phyloP scores from a whole-genome alignment of 2,113 vertebrate genomes.

The Leptobrachium leishanense region DNA sequence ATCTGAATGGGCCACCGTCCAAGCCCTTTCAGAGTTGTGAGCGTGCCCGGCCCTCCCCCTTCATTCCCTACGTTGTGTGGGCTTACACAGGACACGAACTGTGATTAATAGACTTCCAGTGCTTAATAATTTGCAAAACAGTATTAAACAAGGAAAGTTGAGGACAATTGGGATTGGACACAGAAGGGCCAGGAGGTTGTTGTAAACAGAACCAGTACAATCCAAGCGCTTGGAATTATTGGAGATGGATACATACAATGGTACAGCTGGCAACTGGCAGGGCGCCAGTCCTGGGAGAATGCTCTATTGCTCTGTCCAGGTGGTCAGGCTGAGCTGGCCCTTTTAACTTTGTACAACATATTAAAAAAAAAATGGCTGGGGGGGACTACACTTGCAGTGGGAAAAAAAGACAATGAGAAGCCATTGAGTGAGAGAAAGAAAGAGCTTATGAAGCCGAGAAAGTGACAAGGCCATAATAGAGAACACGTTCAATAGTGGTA shows the following conservation, averaged over 20 bases:
- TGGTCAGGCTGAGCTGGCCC: constrained; percentile 77
- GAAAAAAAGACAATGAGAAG: constrained; percentile 77
- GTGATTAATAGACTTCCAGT: constrained; percentile 88
- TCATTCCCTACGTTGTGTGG: constrained; percentile 80
- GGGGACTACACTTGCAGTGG: constrained; percentile 70
- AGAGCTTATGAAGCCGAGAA: constrained; percentile 87
- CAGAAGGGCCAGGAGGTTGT: constrained; percentile 75
- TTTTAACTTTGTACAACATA: constrained; percentile 87
- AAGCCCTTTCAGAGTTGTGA: constrained; percentile 81
- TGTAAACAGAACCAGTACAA: constrained; percentile 80
- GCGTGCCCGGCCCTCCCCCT: constrained; percentile 76
- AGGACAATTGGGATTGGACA: constrained; percentile 78
- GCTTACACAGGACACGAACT: constrained; percentile 83
- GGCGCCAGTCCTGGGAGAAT: constrained; percentile 76
- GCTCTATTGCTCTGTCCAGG: constrained; percentile 79
- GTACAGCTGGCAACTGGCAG: constrained; percentile 87
- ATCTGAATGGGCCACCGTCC: constrained; percentile 82
- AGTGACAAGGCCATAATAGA: constrained; percentile 85
- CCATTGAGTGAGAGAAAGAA: constrained; percentile 79
- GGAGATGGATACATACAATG: constrained; percentile 81
- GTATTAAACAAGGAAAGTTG: constrained; percentile 83
- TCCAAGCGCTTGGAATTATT: constrained; percentile 77
- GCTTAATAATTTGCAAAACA: constrained; percentile 91
- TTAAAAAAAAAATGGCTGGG: constrained; percentile 66
- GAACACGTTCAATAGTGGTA: constrained; percentile 78